phyloP scores from a whole-genome alignment of 2,113 vertebrate genomes.

The Petaurus breviceps region DNA sequence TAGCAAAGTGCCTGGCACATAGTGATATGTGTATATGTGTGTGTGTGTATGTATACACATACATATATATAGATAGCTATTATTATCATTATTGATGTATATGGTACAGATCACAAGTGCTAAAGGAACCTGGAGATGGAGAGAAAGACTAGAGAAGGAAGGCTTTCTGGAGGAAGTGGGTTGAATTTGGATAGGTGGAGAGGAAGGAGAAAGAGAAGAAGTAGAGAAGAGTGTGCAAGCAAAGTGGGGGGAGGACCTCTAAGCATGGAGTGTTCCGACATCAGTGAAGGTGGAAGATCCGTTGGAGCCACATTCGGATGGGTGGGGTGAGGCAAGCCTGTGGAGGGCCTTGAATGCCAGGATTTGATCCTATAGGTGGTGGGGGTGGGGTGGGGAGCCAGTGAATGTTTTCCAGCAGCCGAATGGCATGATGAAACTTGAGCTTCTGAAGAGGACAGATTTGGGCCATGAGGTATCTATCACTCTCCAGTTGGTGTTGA shows the following conservation, averaged over 20 bases:
- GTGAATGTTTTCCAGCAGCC: accelerated
- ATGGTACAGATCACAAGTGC: not conserved
- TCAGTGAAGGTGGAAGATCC: not conserved
- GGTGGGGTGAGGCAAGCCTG: not conserved
- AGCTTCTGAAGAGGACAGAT: not conserved
- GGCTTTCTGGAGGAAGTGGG: not conserved
- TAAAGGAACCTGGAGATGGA: not conserved
- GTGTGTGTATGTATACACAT: no score
- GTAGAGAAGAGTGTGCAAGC: not conserved
- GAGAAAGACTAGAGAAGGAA: not conserved
- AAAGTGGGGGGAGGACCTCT: not conserved
- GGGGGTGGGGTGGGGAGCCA: not conserved
- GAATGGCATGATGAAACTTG: not conserved
- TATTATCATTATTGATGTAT: not conserved
- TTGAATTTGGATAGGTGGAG: not conserved
- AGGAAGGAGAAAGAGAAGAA: not conserved
- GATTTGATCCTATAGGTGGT: not conserved
- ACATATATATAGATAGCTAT: not conserved
- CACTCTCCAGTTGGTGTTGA: not conserved
- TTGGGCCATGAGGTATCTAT: not conserved
- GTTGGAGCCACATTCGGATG: not conserved
- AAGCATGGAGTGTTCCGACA: not conserved
- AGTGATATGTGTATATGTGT: no score
- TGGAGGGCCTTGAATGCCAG: not conserved
- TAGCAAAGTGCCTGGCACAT: not conserved